A percentile compares a stretch with the other conserved stretches of the same genome.
Evolutionary conservation across 2,113 vertebrate species (phyloP).

Genomic region (Drymodes brunneopygia): DNA sequence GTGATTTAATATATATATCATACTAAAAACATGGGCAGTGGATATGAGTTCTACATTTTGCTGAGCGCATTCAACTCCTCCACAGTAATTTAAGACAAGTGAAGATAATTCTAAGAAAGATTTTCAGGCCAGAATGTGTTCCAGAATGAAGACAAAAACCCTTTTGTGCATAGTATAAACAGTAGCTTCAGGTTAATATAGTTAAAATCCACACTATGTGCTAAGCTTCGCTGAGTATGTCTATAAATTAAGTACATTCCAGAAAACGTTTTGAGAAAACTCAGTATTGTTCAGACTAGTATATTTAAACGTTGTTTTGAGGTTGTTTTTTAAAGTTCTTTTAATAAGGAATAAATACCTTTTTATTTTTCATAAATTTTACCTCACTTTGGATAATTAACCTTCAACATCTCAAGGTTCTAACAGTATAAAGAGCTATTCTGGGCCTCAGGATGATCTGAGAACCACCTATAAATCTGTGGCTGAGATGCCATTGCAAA

Average conservation of each 20-base stretch:
- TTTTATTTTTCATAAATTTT: neutral
- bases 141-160: neutral
- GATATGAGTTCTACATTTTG: neutral
- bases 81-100: conserved; percentile 38
- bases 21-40: neutral
- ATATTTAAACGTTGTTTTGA: neutral
- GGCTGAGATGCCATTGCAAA: neutral
- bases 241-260: neutral
- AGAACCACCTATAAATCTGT: neutral
- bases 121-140: neutral
- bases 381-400: neutral
- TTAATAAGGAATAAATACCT: neutral
- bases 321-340: neutral
- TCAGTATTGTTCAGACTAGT: neutral
- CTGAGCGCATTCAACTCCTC: neutral
- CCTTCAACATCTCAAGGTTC: neutral
- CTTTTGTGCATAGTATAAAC: neutral
- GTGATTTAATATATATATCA: neutral
- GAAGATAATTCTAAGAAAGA: neutral
- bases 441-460: neutral
- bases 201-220: neutral
- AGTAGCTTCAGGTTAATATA: neutral
- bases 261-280: neutral
- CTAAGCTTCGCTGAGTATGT: neutral
- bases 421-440: neutral